These are phyloP conservation scores for Aurelia sp. DNA, from an alignment of 30 jellyfish, hydroid and myxozoan species.

Conservation along the genomic window DNA sequence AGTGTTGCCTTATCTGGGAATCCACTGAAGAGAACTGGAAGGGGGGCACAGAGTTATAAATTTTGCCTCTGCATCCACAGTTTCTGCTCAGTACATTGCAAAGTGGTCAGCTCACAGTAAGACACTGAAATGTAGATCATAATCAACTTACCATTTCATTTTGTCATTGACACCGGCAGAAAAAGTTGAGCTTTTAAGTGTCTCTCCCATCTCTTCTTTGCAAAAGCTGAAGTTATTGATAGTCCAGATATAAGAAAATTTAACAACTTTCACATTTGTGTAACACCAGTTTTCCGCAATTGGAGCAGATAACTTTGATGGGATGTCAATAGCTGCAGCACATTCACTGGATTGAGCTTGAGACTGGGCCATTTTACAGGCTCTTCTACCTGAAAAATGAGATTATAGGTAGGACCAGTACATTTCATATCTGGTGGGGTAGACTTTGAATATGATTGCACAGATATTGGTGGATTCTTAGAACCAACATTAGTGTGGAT, in stretches of 20 bases:
- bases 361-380: constrained; percentile 52
- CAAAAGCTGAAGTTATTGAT: constrained; percentile 96
- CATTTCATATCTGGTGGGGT: too few species aligned
- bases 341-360: constrained; percentile 82
- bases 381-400: background rate
- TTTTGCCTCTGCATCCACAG: too few species aligned
- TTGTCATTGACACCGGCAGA: constrained; percentile 98
- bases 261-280: constrained; percentile 95
- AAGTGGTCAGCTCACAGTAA: too few species aligned
- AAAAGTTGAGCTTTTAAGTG: constrained; percentile 92
- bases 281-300: constrained; percentile 99
- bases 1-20: too few species aligned
- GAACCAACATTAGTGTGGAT: too few species aligned
- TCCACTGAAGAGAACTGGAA: too few species aligned
- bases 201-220: constrained; percentile 99
- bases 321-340: constrained; percentile 89
- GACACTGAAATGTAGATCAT: too few species aligned
- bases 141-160: constrained; percentile 84
- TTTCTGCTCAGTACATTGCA: too few species aligned
- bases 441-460: too few species aligned
- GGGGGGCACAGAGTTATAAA: too few species aligned
- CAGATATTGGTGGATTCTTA: too few species aligned
- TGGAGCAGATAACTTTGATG: constrained; percentile 93
- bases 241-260: constrained; percentile 98
- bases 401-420: too few species aligned